phyloP scores from a whole-genome alignment of 92 coral and sea anemone genomes.

The Umimayanthus kanabou region DNA sequence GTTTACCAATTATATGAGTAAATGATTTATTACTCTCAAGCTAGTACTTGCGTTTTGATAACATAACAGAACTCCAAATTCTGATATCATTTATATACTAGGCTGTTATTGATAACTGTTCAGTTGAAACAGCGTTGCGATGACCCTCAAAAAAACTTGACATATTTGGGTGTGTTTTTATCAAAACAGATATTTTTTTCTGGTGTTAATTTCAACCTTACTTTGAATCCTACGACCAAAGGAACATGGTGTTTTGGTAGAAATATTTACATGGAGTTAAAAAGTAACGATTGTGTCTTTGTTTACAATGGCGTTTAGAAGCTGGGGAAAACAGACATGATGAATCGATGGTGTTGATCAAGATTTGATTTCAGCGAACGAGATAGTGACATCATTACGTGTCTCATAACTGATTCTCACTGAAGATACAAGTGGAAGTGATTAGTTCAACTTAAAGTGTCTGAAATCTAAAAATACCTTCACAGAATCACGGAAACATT shows the following conservation, averaged over 20 bases:
- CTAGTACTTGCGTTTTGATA: not conserved
- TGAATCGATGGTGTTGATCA: not conserved
- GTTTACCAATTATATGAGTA: not conserved
- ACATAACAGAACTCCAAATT: not conserved
- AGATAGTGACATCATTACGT: not conserved
- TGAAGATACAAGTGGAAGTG: not conserved
- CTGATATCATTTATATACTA: not conserved
- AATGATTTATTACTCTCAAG: not conserved
- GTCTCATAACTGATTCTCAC: not conserved
- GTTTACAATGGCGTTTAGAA: not conserved
- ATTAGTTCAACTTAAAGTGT: too few species aligned
- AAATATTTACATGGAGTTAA: not conserved
- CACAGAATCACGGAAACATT: not conserved
- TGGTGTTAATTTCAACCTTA: constrained; percentile 21
- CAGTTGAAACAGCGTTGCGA: not conserved
- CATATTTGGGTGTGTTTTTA: not conserved
- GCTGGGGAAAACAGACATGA: constrained; percentile 13
- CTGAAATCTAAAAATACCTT: not conserved
- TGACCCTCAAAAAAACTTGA: not conserved
- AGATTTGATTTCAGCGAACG: not conserved
- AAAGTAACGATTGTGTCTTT: not conserved
- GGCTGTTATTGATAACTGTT: not conserved
- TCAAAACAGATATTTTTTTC: constrained; percentile 8
- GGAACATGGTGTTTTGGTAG: not conserved
- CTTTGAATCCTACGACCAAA: not conserved